A percentile compares a stretch with the other conserved stretches of the same genome.
phyloP scores from a whole-genome alignment of 2,888 invertebrate genomes.

The Diachrysia chrysitis region DNA sequence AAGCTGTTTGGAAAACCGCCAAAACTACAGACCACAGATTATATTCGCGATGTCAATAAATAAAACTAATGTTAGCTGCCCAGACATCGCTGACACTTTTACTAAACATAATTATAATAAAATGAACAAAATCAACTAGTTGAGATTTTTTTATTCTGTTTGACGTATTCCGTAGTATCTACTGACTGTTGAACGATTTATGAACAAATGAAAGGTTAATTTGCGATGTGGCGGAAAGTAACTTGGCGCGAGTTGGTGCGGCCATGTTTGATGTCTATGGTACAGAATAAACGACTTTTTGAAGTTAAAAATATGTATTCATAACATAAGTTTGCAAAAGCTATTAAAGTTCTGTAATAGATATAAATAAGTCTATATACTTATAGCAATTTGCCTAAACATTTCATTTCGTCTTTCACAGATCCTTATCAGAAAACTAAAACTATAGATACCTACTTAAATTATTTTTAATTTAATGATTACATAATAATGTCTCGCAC shows the following conservation, averaged over 20 bases:
- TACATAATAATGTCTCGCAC: neutral
- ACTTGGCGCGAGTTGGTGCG: neutral
- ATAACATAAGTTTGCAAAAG: too few species aligned
- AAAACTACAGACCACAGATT: slow-evolving; percentile 52
- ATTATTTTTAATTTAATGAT: neutral
- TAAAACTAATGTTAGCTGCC: slow-evolving; percentile 69
- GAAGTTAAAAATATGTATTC: too few species aligned
- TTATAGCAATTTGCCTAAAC: too few species aligned
- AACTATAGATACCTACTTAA: too few species aligned
- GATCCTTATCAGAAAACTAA: too few species aligned
- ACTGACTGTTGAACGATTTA: slow-evolving; percentile 28
- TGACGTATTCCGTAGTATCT: slow-evolving; percentile 30
- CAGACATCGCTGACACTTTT: slow-evolving; percentile 81
- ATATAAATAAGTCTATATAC: too few species aligned
- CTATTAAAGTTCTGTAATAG: too few species aligned
- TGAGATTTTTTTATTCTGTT: slow-evolving; percentile 19
- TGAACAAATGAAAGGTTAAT: slow-evolving; percentile 28
- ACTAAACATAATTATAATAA: slow-evolving; percentile 70
- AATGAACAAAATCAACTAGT: slow-evolving; percentile 59
- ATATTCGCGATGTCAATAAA: slow-evolving; percentile 75
- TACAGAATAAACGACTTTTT: too few species aligned
- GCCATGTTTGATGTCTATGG: neutral
- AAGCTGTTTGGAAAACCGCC: slow-evolving; percentile 70
- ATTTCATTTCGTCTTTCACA: too few species aligned
- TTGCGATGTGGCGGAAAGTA: slow-evolving; percentile 5